phyloP scores from a whole-genome alignment of 2,797 vertebrate species.

The Sorex maritimensis region DNA sequence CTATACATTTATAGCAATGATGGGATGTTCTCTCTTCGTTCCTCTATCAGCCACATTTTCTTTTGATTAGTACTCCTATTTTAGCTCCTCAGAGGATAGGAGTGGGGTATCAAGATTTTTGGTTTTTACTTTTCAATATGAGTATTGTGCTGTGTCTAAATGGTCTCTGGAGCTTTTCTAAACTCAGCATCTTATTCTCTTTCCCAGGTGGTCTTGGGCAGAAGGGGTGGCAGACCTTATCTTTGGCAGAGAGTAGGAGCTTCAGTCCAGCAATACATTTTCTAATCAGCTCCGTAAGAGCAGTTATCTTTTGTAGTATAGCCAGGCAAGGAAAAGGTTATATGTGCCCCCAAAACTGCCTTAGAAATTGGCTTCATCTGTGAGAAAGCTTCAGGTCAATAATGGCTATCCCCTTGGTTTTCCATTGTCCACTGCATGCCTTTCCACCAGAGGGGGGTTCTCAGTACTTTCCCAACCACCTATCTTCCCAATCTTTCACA shows the following conservation, averaged over 20 bases:
- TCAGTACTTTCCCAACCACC: not conserved
- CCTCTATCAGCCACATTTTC: not conserved
- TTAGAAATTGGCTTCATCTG: not conserved
- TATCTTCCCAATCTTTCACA: not conserved
- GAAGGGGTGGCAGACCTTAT: not conserved
- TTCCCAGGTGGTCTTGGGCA: not conserved
- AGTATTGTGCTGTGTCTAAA: not conserved
- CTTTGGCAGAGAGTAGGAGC: not conserved
- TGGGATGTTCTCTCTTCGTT: not conserved
- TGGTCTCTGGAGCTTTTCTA: not conserved
- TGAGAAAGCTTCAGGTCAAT: not conserved
- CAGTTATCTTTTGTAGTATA: not conserved
- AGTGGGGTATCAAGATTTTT: not conserved
- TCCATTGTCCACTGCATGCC: not conserved
- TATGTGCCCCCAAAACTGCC: not conserved
- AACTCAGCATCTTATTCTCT: not conserved
- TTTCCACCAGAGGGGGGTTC: not conserved
- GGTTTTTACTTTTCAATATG: not conserved
- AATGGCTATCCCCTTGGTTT: not conserved
- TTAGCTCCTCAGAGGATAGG: too few relatives aligned
- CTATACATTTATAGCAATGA: not conserved
- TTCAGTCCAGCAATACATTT: not conserved
- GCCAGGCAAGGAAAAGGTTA: not conserved
- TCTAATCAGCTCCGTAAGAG: not conserved
- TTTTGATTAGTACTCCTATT: not conserved